Evolutionary conservation across 2,888 invertebrate species (phyloP).

Genomic region (Cheilosia pagana): DNA sequence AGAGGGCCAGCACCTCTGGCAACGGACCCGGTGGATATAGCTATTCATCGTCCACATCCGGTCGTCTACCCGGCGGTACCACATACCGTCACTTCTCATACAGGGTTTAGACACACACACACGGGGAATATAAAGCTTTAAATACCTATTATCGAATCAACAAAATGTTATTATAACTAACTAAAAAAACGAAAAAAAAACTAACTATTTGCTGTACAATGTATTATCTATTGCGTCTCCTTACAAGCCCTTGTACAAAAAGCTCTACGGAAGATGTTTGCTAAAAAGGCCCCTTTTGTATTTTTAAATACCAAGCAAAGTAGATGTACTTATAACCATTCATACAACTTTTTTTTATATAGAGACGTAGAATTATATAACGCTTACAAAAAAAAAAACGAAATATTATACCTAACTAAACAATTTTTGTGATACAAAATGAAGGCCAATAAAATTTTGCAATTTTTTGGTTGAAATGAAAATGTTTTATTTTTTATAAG

Average conservation of each 20-base stretch:
- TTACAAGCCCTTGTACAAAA: constrained; percentile 54
- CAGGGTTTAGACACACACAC: constrained; percentile 87
- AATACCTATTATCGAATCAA: constrained; percentile 51
- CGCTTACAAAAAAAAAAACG: constrained; percentile 54
- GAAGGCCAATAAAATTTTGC: constrained; percentile 68
- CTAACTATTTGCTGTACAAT: constrained; percentile 39
- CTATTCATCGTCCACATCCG: constrained; percentile 91
- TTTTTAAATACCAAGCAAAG: constrained; percentile 41
- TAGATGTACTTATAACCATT: constrained; percentile 52
- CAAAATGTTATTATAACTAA: constrained; percentile 40
- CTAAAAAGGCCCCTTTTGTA: constrained; percentile 42
- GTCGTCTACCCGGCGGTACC: constrained; percentile 92
- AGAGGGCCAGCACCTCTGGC: constrained; percentile 89
- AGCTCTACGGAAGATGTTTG: constrained; percentile 42
- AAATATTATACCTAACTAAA: constrained; percentile 51
- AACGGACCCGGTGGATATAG: constrained; percentile 93
- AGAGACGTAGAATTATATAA: constrained; percentile 63
- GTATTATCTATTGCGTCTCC: constrained; percentile 33
- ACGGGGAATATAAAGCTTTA: constrained; percentile 3
- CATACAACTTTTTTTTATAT: constrained; percentile 53
- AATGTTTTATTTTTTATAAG: constrained; percentile 77
- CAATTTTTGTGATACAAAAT: constrained; percentile 80
- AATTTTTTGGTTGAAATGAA: constrained; percentile 70
- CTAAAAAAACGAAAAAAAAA: constrained; percentile 48
- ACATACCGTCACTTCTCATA: constrained; percentile 94